Base-by-base conservation (phyloP, 2,888 invertebrate species). In the Philaethria dido region DNA sequence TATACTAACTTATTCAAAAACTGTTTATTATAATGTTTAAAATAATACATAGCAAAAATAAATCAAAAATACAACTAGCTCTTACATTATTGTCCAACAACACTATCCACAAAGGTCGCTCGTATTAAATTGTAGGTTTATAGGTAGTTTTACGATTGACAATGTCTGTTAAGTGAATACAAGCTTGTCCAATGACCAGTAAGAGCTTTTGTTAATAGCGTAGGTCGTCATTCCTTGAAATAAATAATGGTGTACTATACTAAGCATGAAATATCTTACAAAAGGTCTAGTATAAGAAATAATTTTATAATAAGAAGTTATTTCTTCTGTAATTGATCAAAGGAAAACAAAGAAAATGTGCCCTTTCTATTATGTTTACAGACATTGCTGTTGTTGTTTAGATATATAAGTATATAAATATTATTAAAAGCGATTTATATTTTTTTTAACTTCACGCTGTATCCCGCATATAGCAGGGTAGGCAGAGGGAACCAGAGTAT, bases 121-220 rank as follows among this genome's bases (percentile, higher is more conserved):
- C 22, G 14, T 22, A 57, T 42, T n/a, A 42, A 42, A 42, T 20
- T 42, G 39, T 57, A 42, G 22, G 57, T 42, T 42, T 57, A 42
- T 16, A 20, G 36, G 14, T 20, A 36, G 6, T 55, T 42, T 57
- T 22, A 42, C n/a, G 22, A 25, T 57, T n/a, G 42, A 22, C 29
- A n/a, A 42, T 6, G 8, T 18, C 14, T n/a, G 42, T 42, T 22
- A 42, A 39, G 39, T 57, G 20, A 57, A 57, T 36, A 39, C 36
- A 14, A 39, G 39, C 55, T 36, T 22, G 29, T 52, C 52, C 16
- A 16, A 52, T 52, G 14, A 13, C 18, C n/a, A 36, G 55, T 55
- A 18, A 36, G 39, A 39, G 36, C 14, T 55, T 55, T 55, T 8
- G 14, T 36, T 55, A 54, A 39, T 55, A 20, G 39, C 55, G 8